A percentile compares a stretch with the other conserved stretches of the same genome.
phyloP scores from a whole-genome alignment of 2,888 invertebrate genomes.

The Drosophila suboccidentalis region DNA sequence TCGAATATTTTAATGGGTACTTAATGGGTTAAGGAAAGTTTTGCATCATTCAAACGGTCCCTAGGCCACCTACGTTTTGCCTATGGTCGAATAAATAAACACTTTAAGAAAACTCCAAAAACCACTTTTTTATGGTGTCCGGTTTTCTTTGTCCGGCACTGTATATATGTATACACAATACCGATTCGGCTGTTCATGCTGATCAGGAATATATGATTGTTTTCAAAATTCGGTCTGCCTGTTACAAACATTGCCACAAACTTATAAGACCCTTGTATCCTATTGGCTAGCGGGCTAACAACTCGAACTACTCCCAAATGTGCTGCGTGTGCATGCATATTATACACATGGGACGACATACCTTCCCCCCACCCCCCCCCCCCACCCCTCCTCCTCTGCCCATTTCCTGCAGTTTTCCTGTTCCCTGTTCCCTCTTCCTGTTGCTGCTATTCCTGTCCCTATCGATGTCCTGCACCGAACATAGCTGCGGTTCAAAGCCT shows the following conservation, averaged over 20 bases:
- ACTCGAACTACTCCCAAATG: constrained; percentile 70
- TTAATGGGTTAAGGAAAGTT: too few relatives aligned
- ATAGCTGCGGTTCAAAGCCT: constrained; percentile 33
- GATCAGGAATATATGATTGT: too few relatives aligned
- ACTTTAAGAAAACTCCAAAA: too few relatives aligned
- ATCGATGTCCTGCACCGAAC: constrained; percentile 15
- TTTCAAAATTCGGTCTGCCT: not conserved
- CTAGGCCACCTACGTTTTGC: too few relatives aligned
- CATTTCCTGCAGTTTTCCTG: not conserved
- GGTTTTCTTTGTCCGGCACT: too few relatives aligned
- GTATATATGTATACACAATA: too few relatives aligned
- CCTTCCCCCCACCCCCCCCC: not conserved
- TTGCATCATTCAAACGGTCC: too few relatives aligned
- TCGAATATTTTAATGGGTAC: too few relatives aligned
- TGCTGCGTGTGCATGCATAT: constrained; percentile 71
- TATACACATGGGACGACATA: constrained; percentile 30
- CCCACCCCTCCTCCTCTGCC: not conserved
- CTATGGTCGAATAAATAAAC: too few relatives aligned
- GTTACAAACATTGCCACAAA: not conserved
- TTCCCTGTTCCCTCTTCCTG: not conserved
- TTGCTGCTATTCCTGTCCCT: constrained; percentile 20
- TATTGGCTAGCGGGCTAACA: constrained; percentile 13
- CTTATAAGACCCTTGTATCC: not conserved
- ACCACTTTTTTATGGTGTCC: too few relatives aligned
- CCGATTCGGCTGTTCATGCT: too few relatives aligned